Base-by-base conservation (phyloP, 1,140 invertebrate genomes). In the Ganaspis sp. region DNA sequence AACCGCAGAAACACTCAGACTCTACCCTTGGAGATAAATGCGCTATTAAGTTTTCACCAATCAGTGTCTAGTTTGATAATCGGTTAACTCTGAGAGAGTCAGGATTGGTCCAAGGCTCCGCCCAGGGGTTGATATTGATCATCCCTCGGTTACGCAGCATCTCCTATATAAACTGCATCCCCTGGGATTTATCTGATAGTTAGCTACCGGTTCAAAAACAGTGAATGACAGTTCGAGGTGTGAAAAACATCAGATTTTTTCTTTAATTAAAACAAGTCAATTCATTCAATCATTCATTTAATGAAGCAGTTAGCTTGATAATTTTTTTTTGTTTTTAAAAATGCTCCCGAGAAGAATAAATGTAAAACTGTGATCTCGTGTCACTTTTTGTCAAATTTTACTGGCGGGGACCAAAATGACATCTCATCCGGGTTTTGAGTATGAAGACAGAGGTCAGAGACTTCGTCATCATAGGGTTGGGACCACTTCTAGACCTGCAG, bases 41-140 rank as follows among this genome's bases (percentile, higher is more conserved):
- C 73, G 84, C 83, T 84, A 83, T 88, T 85, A 83, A 85, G 75
- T 83, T 83, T 77, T 69, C 38, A 26, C 89, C 89, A 89, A 89
- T 89, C 71, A 21, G 8, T 69, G 17, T 6, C 15, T 29, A 1
- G 26, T 49, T 42, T 78, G 84, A 83, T 82, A 84, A 79, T 84
- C 80, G 78, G 74, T 76, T 79, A 58, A 78, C 78, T 72, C 75
- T 64, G 72, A 64, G 49, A 29, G 49, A 38, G 0, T 21, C 38
- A 21, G 73, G 80, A 90, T 90, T 86, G 85, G 86, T 29, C 64
- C 53, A 29, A 70, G 69, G 80, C 84, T 86, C 86, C 89, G 85
- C 89, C 90, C 87, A 83, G 84, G 86, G 83, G 83, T 83, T 87
- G 86, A 89, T 87, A 90, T 90, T 86, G 90, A 91, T 90, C 84